These are phyloP conservation scores for Propithecus perrieri DNA, from an alignment of 2,797 vertebrate genomes.

Conservation along the genomic window DNA sequence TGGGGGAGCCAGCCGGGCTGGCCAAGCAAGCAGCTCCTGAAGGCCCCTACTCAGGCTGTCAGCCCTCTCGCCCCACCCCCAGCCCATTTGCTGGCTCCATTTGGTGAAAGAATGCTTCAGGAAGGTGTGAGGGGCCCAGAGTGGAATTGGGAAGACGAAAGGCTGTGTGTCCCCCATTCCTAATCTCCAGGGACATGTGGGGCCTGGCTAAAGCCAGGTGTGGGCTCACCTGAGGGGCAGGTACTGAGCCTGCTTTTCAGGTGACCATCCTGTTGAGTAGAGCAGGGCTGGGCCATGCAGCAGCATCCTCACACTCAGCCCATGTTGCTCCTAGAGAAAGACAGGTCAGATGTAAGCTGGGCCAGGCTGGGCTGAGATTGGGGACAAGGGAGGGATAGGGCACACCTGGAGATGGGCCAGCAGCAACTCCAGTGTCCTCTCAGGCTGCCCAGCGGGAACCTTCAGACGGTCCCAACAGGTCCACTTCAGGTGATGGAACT, in stretches of 20 bases:
- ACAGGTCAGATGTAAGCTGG: background rate
- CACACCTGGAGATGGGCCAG: conserved; percentile 90
- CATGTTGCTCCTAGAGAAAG: conserved; percentile 71
- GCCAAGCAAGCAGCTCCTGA: conserved; percentile 31
- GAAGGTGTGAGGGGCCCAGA: conserved; percentile 70
- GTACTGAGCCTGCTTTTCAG: conserved; percentile 5
- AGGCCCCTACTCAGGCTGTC: conserved; percentile 12
- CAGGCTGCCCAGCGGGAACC: conserved; percentile 87
- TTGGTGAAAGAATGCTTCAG: conserved; percentile 67
- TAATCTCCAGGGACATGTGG: background rate
- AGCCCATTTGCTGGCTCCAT: conserved; percentile 74
- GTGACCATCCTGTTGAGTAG: conserved; percentile 53
- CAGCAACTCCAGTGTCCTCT: conserved; percentile 90
- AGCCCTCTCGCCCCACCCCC: conserved; percentile 48
- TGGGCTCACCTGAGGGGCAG: conserved; percentile 75
- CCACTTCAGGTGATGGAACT: conserved; percentile 85
- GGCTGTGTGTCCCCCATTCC: background rate
- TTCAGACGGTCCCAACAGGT: conserved; percentile 89
- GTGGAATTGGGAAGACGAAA: background rate
- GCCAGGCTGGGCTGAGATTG: background rate
- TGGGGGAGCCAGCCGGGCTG: background rate
- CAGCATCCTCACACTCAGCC: conserved; percentile 75
- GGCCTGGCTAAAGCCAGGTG: background rate
- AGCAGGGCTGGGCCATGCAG: conserved; percentile 2
- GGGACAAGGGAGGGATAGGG: background rate